Conservation (phyloP, 1,140 invertebrate species). For the Neodiprion virginianus region DNA sequence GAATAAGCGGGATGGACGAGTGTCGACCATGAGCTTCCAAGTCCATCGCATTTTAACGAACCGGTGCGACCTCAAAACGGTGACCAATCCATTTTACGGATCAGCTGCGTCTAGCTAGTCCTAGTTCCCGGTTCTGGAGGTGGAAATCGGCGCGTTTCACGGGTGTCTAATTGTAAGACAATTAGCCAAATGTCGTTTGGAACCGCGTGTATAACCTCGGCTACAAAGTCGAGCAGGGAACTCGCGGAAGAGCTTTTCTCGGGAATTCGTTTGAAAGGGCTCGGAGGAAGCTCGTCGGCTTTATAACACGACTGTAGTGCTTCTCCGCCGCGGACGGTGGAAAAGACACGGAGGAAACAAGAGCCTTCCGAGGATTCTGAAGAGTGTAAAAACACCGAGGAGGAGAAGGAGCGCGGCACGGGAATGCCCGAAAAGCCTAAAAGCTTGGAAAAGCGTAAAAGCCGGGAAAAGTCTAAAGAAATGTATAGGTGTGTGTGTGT, state of each 20-base stretch:
- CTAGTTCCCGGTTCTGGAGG: too few species aligned
- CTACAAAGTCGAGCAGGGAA: neutral
- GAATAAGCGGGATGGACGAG: neutral
- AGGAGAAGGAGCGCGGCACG: too few species aligned
- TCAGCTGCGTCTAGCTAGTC: too few species aligned
- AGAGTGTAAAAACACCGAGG: too few species aligned
- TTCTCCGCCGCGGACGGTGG: neutral
- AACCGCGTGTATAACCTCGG: neutral
- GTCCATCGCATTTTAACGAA: neutral
- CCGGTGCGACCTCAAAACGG: neutral
- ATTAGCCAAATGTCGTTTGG: neutral
- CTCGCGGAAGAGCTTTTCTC: neutral
- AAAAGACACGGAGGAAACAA: neutral
- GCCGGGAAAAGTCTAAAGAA: neutral
- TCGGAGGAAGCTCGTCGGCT: neutral
- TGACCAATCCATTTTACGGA: neutral
- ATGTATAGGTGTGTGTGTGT: neutral
- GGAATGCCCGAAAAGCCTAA: too few species aligned
- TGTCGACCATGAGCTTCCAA: neutral
- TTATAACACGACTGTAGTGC: neutral
- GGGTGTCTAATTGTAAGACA: neutral
- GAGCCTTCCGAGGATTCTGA: neutral
- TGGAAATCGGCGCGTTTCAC: too few species aligned
- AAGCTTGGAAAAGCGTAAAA: neutral
- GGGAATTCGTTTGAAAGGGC: neutral